A percentile compares a stretch with the other conserved stretches of the same genome.
phyloP scores from a whole-genome alignment of 2,113 vertebrate species.

The Brachyistius frenatus region DNA sequence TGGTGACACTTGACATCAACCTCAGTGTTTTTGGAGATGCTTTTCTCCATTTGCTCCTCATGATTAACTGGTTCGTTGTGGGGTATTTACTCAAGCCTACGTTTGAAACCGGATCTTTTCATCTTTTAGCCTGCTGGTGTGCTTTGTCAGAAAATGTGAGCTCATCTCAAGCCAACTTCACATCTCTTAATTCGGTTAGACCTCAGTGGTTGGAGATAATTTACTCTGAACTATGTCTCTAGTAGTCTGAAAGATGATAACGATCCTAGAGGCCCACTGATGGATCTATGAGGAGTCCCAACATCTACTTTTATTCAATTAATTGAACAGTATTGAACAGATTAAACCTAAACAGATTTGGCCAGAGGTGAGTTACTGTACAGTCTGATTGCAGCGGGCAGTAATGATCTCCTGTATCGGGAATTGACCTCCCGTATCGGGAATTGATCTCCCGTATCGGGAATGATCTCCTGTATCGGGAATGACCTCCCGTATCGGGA shows the following conservation, averaged over 20 bases:
- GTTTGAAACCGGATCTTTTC: constrained; percentile 1
- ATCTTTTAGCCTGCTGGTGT: neutral
- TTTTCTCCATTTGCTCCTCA: neutral
- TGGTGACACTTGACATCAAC: constrained; percentile 8
- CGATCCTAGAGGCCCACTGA: neutral
- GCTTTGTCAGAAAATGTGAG: neutral
- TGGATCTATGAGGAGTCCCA: neutral
- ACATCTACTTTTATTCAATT: neutral
- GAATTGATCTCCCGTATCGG: too few species aligned
- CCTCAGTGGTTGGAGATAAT: neutral
- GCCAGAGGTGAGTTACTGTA: too few species aligned
- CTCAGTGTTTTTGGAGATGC: neutral
- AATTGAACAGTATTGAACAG: too few species aligned
- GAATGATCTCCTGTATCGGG: too few species aligned
- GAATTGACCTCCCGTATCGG: too few species aligned
- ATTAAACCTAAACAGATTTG: too few species aligned
- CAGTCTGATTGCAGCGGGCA: too few species aligned
- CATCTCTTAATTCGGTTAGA: neutral
- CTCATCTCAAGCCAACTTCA: neutral
- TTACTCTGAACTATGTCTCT: neutral
- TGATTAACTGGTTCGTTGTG: neutral
- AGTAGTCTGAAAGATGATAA: neutral
- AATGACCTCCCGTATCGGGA: too few species aligned
- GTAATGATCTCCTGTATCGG: too few species aligned
- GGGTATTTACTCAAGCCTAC: neutral